phyloP scores from a whole-genome alignment of 2,113 vertebrate genomes.

The Pogonocichla stellata region DNA sequence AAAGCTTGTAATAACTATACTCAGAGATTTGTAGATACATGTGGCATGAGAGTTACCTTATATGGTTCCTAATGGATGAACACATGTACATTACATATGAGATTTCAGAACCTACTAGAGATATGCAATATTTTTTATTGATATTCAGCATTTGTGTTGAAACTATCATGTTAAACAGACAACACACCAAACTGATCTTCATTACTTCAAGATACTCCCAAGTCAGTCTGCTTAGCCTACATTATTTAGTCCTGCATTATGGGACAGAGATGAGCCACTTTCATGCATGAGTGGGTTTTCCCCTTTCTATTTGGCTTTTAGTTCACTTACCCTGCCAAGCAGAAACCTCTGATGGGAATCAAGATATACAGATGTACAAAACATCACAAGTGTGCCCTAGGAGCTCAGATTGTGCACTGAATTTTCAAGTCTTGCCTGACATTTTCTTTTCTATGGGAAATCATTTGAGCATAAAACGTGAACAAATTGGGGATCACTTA shows the following conservation, averaged over 20 bases:
- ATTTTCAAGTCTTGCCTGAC: background rate
- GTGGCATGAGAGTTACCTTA: background rate
- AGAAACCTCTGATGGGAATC: background rate
- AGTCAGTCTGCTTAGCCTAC: background rate
- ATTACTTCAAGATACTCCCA: background rate
- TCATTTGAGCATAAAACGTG: background rate
- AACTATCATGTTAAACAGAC: background rate
- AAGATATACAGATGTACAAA: background rate
- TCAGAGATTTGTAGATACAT: background rate
- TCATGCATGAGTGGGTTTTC: background rate
- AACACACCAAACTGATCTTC: background rate
- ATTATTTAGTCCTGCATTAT: background rate
- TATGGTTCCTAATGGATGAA: background rate
- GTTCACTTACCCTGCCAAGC: background rate
- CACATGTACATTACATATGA: background rate
- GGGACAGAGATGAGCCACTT: background rate
- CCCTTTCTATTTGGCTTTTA: background rate
- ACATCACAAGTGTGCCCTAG: background rate
- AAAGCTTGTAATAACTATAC: background rate
- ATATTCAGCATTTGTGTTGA: background rate
- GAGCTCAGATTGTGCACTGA: background rate
- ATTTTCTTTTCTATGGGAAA: background rate
- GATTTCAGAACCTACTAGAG: background rate
- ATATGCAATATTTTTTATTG: background rate
- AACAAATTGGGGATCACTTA: background rate